Base-by-base conservation (phyloP, 2,113 vertebrate genomes). In the Gymnocephalus cernua region DNA sequence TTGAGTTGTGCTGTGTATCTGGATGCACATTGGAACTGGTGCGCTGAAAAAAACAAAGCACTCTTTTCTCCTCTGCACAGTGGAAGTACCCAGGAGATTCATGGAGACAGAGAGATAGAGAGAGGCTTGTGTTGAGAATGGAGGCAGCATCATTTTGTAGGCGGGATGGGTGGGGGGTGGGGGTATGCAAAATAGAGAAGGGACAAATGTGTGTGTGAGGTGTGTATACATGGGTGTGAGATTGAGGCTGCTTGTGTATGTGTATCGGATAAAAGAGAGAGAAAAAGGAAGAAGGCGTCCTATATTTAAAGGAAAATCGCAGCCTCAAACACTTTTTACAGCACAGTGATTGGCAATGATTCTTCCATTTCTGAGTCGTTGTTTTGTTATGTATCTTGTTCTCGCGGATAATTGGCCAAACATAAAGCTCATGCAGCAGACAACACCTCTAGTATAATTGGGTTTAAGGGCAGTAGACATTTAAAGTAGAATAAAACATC, bases 391-490 rank as follows among this genome's bases (percentile, higher is more conserved):
- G 13, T 67, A 25, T 9, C 76, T 73, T 74, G 8, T 70, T 81
- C 51, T 80, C 19, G 32, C 54, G 80, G 64, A 83, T 87, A 93
- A 87, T 82, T 90, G 77, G 77, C 23, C 57, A 68, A 71, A 80
- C 45, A 57, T 45, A 80, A 78, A 84, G 23, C 11, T 16, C 16
- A 41, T 21, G 29, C 56, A 84, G 62, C 21, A 62, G 41, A 70
- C 57, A 69, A 41, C 71, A 38, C 12, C 38, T 41, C 38, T 41
- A 53, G 50, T 25, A 56, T 79, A 77, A 66, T 29, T 19, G 14
- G 41, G 54, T 64, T 53, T 83, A 54, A 79, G 78, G 15, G 50
- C 62, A 67, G 50, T 47, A 79, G 62, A 73, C 25, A 41, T 73
- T 58, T 71, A 44, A 61, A 75, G 57, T 21, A 32, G 12, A 27